Evolutionary conservation across 2,113 vertebrate species (phyloP).

Genomic region (Scytalopus superciliaris): DNA sequence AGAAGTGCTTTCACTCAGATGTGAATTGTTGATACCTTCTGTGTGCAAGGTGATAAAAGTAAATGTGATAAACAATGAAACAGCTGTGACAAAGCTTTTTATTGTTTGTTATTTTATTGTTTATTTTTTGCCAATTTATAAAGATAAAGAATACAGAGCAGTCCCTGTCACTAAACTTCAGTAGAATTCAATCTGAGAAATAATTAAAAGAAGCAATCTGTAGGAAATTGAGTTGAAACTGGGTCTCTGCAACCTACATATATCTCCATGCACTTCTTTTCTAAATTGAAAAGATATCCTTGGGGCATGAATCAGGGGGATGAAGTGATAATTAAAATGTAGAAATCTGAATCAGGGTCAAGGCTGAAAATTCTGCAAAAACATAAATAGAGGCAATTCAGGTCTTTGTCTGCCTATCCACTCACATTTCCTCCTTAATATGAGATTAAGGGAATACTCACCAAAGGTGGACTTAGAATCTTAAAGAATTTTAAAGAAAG

Average conservation of each 20-base stretch:
- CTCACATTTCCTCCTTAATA: not conserved
- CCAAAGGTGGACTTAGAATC: not conserved
- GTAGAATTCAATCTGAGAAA: slow-evolving; percentile 4
- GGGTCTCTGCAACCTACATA: not conserved
- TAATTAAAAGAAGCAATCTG: not conserved
- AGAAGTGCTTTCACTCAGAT: slow-evolving; percentile 38
- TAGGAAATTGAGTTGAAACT: not conserved
- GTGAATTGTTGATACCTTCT: slow-evolving; percentile 61
- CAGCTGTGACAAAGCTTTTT: not conserved
- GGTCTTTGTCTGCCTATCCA: not conserved
- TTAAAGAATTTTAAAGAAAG: not conserved
- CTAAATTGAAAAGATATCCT: not conserved
- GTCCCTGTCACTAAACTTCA: not conserved
- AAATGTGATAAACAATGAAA: slow-evolving; percentile 53
- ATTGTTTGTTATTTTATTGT: slow-evolving; percentile 35
- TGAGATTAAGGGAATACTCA: not conserved
- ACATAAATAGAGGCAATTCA: not conserved
- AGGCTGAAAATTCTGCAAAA: not conserved
- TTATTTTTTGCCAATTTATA: slow-evolving; percentile 48
- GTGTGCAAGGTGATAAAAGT: not conserved
- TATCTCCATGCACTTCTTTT: not conserved
- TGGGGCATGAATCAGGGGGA: not conserved
- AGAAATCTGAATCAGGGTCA: not conserved
- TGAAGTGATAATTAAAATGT: not conserved
- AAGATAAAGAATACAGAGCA: not conserved